Evolutionary conservation across 2,113 vertebrate genomes (phyloP), one percentile per base, ranked within the genome.

Genomic region (Saccopteryx leptura): DNA sequence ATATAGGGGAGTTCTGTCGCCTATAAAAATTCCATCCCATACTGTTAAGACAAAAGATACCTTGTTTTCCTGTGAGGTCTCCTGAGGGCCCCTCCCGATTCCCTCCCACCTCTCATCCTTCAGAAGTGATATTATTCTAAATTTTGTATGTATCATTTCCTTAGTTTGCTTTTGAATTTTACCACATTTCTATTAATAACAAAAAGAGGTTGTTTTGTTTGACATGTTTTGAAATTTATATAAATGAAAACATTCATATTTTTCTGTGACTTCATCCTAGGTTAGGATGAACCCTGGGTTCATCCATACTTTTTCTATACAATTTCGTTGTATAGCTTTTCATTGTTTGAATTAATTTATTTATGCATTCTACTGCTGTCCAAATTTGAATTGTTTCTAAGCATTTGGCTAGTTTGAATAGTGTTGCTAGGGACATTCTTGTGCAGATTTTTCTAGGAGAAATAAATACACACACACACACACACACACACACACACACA

Each of bases 351-450:
- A 18, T 63, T 46, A 68, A 12, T n/a, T 94, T 81, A 87, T 46
- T 48, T 46, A 52, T 19, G 26, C 23, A 31, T 31, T 52, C 17
- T 48, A 46, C 13, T 28, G 33, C 52, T 75, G 46, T 79, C 10
- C 50, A 56, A 78, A 86, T 28, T 10, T 28, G 54, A 76, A 72
- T 56, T 71, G 46, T 66, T 88, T 56, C 48, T 7, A 69, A 69
- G 58, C 31, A 91, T 60, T 84, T 72, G 74, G 58, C 60, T 66
- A 28, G 60, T 90, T 85, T 31, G 60, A 60, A 88, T 71, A 92
- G 24, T 8, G 19, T 65, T 85, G 13, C 72, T 60, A 50, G 50
- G 65, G 74, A 80, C 23, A 84, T 19, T 75, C 81, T 81, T 19
- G 0, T 54, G 61, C 23, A 83, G 5, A 61, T 56, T 91, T 94